Evolutionary conservation across 2,797 vertebrate species (phyloP).

Genomic region (Chelidonichthys spinosus): DNA sequence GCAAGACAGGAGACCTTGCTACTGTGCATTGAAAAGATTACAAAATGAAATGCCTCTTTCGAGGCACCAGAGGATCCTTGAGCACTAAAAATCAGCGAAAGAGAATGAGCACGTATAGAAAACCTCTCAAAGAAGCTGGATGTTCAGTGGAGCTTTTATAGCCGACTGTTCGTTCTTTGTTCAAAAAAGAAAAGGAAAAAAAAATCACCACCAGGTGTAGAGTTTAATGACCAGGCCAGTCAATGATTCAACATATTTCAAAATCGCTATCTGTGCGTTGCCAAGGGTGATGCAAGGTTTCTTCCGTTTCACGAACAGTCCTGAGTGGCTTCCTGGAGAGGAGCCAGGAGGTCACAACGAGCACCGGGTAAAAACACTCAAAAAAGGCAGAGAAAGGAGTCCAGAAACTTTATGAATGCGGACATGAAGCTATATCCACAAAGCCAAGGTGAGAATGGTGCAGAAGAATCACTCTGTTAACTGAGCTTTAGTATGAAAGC

Average conservation of each 20-base stretch:
- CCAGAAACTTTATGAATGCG: constrained; percentile 27
- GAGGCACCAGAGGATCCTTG: constrained; percentile 35
- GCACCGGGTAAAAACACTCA: constrained; percentile 12
- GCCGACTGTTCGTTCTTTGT: constrained; percentile 1
- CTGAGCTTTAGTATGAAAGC: not conserved
- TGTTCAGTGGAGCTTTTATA: constrained; percentile 33
- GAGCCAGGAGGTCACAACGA: constrained; percentile 50
- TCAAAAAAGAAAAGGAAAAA: not conserved
- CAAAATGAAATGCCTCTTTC: constrained; percentile 39
- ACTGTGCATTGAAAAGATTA: constrained; percentile 24
- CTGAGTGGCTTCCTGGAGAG: constrained; percentile 57
- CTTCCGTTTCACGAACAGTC: constrained; percentile 25
- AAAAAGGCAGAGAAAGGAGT: constrained; percentile 5
- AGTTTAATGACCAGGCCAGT: constrained; percentile 17
- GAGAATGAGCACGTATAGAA: constrained; percentile 18
- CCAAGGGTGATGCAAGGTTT: constrained; percentile 60
- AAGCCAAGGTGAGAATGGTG: not conserved
- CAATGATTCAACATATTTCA: constrained; percentile 32
- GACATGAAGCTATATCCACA: constrained; percentile 5
- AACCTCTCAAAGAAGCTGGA: constrained; percentile 5
- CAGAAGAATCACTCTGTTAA: constrained; percentile 1
- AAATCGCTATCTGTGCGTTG: constrained; percentile 28
- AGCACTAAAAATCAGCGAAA: constrained; percentile 36
- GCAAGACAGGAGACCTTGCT: constrained; percentile 40
- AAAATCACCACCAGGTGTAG: constrained; percentile 8